Evolutionary conservation across 2,797 vertebrate species (phyloP).

Genomic region (Novumbra hubbsi): DNA sequence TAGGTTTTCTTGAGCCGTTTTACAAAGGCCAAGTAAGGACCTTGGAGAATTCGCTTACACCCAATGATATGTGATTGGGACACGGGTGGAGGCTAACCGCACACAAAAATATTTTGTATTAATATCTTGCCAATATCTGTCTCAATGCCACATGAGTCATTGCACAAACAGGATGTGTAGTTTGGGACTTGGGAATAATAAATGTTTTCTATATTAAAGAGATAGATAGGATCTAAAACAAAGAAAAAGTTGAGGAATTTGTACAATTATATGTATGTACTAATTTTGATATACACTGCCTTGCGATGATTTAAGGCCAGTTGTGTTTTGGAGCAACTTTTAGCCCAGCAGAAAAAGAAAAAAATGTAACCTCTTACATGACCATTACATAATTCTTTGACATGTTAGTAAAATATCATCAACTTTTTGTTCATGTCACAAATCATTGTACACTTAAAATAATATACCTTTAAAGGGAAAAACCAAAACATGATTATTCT

Average conservation of each 20-base stretch:
- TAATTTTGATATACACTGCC: neutral
- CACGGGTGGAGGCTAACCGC: neutral
- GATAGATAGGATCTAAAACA: constrained; percentile 34
- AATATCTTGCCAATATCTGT: neutral
- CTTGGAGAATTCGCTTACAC: neutral
- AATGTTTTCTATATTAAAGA: neutral
- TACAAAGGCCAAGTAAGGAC: constrained; percentile 23
- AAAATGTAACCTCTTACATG: constrained; percentile 38
- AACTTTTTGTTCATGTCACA: constrained; percentile 87
- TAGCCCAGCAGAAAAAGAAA: constrained; percentile 52
- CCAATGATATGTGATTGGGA: constrained; percentile 1
- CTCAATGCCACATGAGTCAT: neutral
- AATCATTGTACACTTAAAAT: constrained; percentile 95
- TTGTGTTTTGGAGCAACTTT: constrained; percentile 66
- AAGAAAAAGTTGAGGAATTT: constrained; percentile 58
- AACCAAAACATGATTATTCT: constrained; percentile 63
- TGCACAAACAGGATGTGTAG: neutral
- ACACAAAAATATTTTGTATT: neutral
- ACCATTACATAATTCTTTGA: constrained; percentile 77
- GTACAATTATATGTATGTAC: constrained; percentile 40
- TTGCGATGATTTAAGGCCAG: constrained; percentile 19
- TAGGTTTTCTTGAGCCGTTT: neutral
- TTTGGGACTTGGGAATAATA: neutral
- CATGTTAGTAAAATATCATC: constrained; percentile 87
- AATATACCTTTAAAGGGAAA: constrained; percentile 82